Evolutionary conservation across 2,888 invertebrate genomes (phyloP), one percentile per base, ranked within the genome.

Genomic region (Pediacus dermestoides): DNA sequence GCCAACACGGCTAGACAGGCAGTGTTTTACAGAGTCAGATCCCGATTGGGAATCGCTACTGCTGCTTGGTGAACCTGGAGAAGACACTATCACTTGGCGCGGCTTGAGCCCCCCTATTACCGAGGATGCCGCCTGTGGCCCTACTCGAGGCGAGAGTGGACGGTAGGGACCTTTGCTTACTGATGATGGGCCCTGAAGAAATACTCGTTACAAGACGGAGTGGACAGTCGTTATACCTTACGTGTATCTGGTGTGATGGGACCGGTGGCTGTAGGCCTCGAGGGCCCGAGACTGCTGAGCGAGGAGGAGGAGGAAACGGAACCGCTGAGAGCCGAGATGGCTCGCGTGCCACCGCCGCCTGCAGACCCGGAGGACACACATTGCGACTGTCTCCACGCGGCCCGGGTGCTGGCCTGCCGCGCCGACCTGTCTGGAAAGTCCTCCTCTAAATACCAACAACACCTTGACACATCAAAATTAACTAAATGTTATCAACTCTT

Each of bases 331-430:
- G 83, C 82, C 76, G 84, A 85, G 75, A 81, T 78, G 80, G 82
- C 81, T 81, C 81, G 71, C 45, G 57, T 39, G 44, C 48, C 50
- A 31, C 43, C 52, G 23, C 39, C 38, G 39, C 59, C 57, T 71
- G 70, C 66, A 72, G 63, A 60, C 67, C 83, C 82, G 72, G 82
- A 82, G 74, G 82, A 80, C 77, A 85, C 81, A 77, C 84, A 84
- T 76, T 84, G 84, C 74, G 83, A 83, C 78, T 85, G 84, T 78
- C 82, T 83, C 84, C 84, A 85, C 82, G 84, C 84, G 78, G 82
- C 81, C 78, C 84, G 81, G 76, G 81, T 82, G 81, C 26, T 34
- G 54, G 82, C 78, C 82, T 83, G 82, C 82, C 84, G 83, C 84
- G 84, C 77, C 84, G 84, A 84, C 84, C 84, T 85, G 84, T 85